Evolutionary conservation across 2,113 vertebrate genomes (phyloP), one percentile per base, ranked within the genome.

Genomic region (Catharus fuscescens): DNA sequence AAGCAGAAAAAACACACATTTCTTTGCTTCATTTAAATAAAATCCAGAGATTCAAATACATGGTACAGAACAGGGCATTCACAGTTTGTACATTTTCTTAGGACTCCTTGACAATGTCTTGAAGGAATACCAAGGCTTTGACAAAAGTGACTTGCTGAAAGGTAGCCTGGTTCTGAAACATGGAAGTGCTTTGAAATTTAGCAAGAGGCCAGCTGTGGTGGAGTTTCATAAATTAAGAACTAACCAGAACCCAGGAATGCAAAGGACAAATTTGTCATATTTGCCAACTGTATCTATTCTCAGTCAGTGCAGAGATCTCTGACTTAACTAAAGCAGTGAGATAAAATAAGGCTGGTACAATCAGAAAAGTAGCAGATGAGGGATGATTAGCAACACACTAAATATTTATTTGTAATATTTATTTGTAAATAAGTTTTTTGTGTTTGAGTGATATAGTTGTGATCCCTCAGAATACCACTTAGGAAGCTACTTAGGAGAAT

Each of bases 111-210:
- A 95, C 66, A 93, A 85, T 65, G 66, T 95, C 90, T 80, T 76
- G 96, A 84, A 97, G 95, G 96, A 97, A 96, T 72, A 95, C 53
- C 73, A 98, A 98, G 98, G 98, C 98, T 98, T 98, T 98, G 98
- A 98, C 98, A 98, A 98, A 98, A 98, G 98, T 97, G 92, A 98
- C 93, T 85, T 83, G 47, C 59, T 86, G 70, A 94, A 95, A 95
- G 65, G 77, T 76, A 89, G 90, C 79, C 72, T 70, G 82, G 60
- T 93, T 95, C 81, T 91, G 79, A 83, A 91, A 88, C 0, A 1
- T 25, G 34, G 50, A 86, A 79, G 19, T 0, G 6, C 47, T 82
- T 90, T 86, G 61, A 83, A 94, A 85, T 92, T 96, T 78, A 90
- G 80, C 66, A 73, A 73, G 72, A 92, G 65, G 54, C 61, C 36